Percentiles rank a stretch among this genome's conserved stretches.
Conservation (phyloP, 2,113 vertebrate species). For the Bothrops jararaca region DNA sequence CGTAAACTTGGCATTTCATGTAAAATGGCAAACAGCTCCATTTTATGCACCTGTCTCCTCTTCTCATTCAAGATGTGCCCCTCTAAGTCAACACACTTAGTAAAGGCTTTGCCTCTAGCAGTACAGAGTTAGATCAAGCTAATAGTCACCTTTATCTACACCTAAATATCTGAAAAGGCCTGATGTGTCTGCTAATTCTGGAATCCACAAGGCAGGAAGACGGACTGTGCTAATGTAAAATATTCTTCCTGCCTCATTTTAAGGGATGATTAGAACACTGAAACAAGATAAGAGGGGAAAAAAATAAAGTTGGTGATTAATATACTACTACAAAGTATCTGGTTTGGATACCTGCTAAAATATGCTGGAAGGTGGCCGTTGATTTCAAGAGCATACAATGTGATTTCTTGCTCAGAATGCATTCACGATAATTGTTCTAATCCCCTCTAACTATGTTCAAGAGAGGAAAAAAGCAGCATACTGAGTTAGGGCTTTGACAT, state of each 20-base stretch:
- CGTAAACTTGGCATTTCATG: not conserved
- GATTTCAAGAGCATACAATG: not conserved
- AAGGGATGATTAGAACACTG: not conserved
- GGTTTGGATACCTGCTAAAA: fast-evolving
- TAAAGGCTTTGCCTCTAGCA: not conserved
- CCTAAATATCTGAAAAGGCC: not conserved
- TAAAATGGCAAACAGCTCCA: not conserved
- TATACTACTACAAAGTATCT: not conserved
- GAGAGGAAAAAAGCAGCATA: not conserved
- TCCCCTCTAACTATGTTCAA: not conserved
- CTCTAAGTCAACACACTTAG: not conserved
- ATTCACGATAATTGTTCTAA: not conserved
- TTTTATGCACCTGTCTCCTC: not conserved
- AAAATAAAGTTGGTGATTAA: slow-evolving; percentile 3
- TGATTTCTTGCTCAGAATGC: fast-evolving
- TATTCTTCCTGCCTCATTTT: not conserved
- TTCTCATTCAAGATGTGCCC: not conserved
- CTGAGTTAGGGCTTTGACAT: not conserved
- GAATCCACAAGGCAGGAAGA: not conserved
- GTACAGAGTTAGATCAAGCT: not conserved
- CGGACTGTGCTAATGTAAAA: not conserved
- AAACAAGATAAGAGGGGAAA: not conserved
- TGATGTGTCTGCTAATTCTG: not conserved
- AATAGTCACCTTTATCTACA: not conserved
- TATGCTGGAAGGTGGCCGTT: not conserved